Conservation (phyloP, 2,888 invertebrate genomes). For the Drosophila gaucha region DNA sequence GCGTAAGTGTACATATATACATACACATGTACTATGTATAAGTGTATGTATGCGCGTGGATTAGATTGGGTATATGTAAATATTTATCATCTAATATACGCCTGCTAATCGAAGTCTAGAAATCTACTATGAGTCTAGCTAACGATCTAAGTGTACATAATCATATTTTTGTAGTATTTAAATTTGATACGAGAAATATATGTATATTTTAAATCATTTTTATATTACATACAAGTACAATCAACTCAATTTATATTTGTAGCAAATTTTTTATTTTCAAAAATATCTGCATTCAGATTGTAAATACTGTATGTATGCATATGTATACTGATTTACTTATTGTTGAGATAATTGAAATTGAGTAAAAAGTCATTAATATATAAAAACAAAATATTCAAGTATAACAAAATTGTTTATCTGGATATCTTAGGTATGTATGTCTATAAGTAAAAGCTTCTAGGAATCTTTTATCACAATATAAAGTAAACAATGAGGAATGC, state of each 20-base stretch:
- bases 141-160: not conserved
- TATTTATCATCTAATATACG: conserved; percentile 1
- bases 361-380: not conserved
- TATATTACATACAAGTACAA: conserved; percentile 15
- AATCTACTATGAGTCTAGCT: not conserved
- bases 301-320: not conserved
- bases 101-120: not conserved
- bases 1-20: not conserved
- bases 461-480: not conserved
- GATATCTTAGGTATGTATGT: not conserved
- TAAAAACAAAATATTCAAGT: not conserved
- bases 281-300: not conserved
- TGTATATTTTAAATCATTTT: too few species aligned
- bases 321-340: not conserved
- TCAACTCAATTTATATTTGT: conserved; percentile 33
- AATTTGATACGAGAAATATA: not conserved
- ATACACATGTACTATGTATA: too few species aligned
- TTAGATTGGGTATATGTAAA: conserved; percentile 4
- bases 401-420: conserved; percentile 15
- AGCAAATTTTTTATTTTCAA: conserved; percentile 5
- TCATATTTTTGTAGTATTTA: not conserved
- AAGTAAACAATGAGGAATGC: conserved; percentile 7
- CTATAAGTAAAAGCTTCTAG: not conserved
- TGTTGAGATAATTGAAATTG: conserved; percentile 10
- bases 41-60: not conserved